These are phyloP conservation scores for Garrulus glandarius DNA, from an alignment of 2,797 vertebrate species.

Conservation along the genomic window DNA sequence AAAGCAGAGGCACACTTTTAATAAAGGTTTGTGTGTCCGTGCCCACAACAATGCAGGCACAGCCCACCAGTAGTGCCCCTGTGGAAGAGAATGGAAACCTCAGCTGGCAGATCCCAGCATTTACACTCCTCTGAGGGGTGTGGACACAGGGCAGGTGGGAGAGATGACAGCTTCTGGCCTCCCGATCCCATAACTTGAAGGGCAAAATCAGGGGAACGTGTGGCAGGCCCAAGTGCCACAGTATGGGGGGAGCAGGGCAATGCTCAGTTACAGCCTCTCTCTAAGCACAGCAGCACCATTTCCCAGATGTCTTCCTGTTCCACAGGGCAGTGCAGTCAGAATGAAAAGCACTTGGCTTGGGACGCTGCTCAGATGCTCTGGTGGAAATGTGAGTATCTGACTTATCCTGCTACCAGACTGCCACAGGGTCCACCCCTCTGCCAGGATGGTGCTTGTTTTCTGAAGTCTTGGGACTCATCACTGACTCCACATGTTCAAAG, in stretches of 20 bases:
- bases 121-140: not conserved
- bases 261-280: not conserved
- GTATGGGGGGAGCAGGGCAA: not conserved
- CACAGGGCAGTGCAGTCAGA: not conserved
- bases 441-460: not conserved
- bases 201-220: not conserved
- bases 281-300: not conserved
- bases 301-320: not conserved
- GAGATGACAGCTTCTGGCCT: not conserved
- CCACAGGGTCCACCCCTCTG: not conserved
- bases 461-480: not conserved
- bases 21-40: accelerated
- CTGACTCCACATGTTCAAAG: not conserved
- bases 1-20: not conserved
- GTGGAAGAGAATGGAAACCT: not conserved
- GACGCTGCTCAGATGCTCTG: not conserved
- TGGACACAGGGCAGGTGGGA: not conserved
- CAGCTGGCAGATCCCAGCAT: not conserved
- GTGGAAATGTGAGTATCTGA: not conserved
- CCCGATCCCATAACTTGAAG: not conserved
- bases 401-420: not conserved
- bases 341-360: not conserved
- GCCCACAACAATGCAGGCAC: accelerated
- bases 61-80: not conserved
- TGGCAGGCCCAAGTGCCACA: not conserved